Evolutionary conservation across 2,797 vertebrate genomes (phyloP).

Genomic region (Eremophila alpestris): DNA sequence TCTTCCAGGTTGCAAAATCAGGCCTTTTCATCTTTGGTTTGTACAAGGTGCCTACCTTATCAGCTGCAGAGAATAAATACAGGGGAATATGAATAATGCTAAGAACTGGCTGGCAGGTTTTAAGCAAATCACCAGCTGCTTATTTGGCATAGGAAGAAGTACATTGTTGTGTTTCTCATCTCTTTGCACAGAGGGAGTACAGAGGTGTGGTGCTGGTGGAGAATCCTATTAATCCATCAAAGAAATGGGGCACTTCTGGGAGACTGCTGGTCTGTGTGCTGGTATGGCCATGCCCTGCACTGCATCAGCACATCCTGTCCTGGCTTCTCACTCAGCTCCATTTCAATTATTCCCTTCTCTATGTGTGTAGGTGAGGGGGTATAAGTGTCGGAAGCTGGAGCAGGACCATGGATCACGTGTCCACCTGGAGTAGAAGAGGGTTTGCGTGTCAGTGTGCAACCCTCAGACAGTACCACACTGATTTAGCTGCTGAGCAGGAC

Average conservation of each 20-base stretch:
- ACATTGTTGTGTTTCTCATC: background rate
- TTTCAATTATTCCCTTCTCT: background rate
- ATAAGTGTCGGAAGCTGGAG: background rate
- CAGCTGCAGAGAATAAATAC: background rate
- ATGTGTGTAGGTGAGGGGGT: no score
- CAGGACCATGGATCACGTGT: rapidly evolving
- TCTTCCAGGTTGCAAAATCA: background rate
- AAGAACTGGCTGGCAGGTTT: background rate
- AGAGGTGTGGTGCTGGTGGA: background rate
- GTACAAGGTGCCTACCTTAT: background rate
- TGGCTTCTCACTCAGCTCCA: background rate
- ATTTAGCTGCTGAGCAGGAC: background rate
- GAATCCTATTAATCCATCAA: background rate
- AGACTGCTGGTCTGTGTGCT: background rate
- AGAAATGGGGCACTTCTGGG: background rate
- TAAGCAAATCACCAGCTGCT: background rate
- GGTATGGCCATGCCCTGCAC: no score
- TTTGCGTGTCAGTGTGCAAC: background rate
- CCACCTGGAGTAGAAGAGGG: rapidly evolving
- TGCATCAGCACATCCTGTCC: background rate
- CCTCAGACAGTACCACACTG: background rate
- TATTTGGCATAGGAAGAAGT: background rate
- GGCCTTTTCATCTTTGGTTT: background rate
- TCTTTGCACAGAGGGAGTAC: background rate
- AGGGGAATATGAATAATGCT: background rate